These are phyloP conservation scores for Lasioglossum albipes DNA, from an alignment of 1,140 invertebrate genomes.

Conservation along the genomic window DNA sequence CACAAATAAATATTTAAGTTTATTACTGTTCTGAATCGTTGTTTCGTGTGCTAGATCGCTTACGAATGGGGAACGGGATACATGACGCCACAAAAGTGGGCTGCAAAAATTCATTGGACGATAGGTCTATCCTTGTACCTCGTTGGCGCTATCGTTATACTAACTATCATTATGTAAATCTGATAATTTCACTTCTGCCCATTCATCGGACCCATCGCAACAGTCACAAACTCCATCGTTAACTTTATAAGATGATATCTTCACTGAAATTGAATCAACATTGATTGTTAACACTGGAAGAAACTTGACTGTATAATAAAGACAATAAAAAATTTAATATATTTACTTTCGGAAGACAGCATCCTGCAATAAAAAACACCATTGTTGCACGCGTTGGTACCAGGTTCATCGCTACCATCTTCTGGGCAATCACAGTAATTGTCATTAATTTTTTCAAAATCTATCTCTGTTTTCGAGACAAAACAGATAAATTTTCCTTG, in stretches of 20 bases:
- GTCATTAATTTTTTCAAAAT: slow-evolving; percentile 90
- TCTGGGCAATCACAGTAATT: slow-evolving; percentile 94
- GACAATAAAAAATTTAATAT: slow-evolving; percentile 36
- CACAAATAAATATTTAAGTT: too few species aligned
- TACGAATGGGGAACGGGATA: too few species aligned
- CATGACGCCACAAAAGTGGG: too few species aligned
- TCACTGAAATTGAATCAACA: slow-evolving; percentile 52
- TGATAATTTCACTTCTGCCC: slow-evolving; percentile 69
- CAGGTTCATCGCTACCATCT: slow-evolving; percentile 94
- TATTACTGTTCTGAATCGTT: too few species aligned
- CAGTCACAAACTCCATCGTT: slow-evolving; percentile 98
- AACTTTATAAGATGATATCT: slow-evolving; percentile 86
- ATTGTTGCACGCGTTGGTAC: slow-evolving; percentile 92
- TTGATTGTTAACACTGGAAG: slow-evolving; percentile 5
- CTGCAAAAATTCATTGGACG: too few species aligned
- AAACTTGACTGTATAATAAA: not conserved
- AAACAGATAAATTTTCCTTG: slow-evolving; percentile 78
- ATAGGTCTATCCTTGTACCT: too few species aligned
- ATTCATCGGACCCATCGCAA: slow-evolving; percentile 92
- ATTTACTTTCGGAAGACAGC: slow-evolving; percentile 32
- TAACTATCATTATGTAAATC: slow-evolving; percentile 45
- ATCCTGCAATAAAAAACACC: slow-evolving; percentile 89
- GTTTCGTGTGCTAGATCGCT: too few species aligned
- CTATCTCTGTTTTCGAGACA: slow-evolving; percentile 71
- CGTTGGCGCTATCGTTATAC: too few species aligned